These are phyloP conservation scores for Pyralis farinalis DNA, from an alignment of 2,888 invertebrate genomes.

Conservation along the genomic window DNA sequence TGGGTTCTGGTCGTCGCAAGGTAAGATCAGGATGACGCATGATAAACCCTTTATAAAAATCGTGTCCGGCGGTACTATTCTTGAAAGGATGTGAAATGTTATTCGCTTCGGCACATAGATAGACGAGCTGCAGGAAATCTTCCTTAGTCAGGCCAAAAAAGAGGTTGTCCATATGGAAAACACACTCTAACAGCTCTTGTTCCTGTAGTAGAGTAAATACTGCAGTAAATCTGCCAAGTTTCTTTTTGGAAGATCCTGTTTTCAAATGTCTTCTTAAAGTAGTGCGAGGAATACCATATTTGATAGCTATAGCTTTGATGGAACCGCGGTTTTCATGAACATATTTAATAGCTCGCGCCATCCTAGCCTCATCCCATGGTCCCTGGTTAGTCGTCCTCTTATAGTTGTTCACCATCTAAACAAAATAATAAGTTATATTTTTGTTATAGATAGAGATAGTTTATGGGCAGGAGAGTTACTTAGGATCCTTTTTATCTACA, in stretches of 20 bases:
- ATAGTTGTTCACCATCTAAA: too few species aligned
- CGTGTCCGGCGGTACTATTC: conserved; percentile 6
- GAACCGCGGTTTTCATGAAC: too few species aligned
- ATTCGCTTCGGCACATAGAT: conserved; percentile 11
- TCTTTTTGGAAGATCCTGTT: conserved; percentile 3
- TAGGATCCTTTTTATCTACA: too few species aligned
- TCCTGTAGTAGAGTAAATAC: conserved; percentile 8
- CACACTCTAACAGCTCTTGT: conserved; percentile 14
- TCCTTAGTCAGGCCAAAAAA: conserved; percentile 15
- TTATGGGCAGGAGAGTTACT: too few species aligned
- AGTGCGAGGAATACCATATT: conserved; percentile 1
- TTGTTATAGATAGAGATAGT: too few species aligned
- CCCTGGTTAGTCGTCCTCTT: too few species aligned
- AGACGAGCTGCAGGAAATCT: conserved; percentile 14
- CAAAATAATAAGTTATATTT: too few species aligned
- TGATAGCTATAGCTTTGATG: neutral
- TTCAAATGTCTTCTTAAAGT: conserved; percentile 3
- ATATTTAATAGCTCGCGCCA: too few species aligned
- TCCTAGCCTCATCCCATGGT: too few species aligned
- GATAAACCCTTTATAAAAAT: conserved; percentile 8
- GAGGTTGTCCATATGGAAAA: conserved; percentile 16
- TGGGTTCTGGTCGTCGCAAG: conserved; percentile 17
- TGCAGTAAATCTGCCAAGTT: conserved; percentile 3
- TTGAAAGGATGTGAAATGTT: conserved; percentile 10
- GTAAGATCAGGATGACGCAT: conserved; percentile 5